Evolutionary conservation across 2,888 invertebrate genomes (phyloP), one percentile per base, ranked within the genome.

Genomic region (Plebejus anna): DNA sequence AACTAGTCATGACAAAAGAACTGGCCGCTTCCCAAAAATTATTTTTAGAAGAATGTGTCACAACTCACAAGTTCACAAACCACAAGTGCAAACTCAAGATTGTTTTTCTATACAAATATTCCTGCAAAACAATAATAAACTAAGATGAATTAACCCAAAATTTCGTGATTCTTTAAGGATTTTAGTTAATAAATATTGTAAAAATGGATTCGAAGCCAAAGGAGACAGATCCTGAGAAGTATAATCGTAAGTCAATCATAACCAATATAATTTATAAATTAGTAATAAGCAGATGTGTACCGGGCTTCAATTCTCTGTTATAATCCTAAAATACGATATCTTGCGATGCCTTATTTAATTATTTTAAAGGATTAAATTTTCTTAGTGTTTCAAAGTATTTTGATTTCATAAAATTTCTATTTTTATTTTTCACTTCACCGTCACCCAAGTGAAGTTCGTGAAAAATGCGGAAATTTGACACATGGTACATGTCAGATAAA

Each of bases 11-110:
- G 86, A 87, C 88, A 89, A 88, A 87, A 86, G 84, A 87, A 88
- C 90, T 90, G 89, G 90, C 90, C 86, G 85, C 85, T 90, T 87
- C 86, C 88, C 87, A 90, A 89, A 85, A 80, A 84, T 86, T 88
- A 89, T 88, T 89, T 88, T 86, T 86, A 87, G 86, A 81, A 82
- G 82, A 86, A 87, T 86, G 85, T 85, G 84, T 85, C 85, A 87
- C 82, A 66, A 66, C 32, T 66, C 85, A 87, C 82, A 66, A 66
- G 66, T 66, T 66, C 32, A 36, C 13, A 66, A 66, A 66, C 61
- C 61, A 66, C 66, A 79, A 80, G 78, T 81, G 79, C 79, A 81
- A 84, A 81, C 82, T 80, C 81, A 86, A 87, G 66, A 87, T 83
- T 85, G 87, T 86, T 85, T 83, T 85, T 84, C 87, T 85, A 84